Evolutionary conservation across 2,113 vertebrate species (phyloP).

Genomic region (Crotalus viridis): DNA sequence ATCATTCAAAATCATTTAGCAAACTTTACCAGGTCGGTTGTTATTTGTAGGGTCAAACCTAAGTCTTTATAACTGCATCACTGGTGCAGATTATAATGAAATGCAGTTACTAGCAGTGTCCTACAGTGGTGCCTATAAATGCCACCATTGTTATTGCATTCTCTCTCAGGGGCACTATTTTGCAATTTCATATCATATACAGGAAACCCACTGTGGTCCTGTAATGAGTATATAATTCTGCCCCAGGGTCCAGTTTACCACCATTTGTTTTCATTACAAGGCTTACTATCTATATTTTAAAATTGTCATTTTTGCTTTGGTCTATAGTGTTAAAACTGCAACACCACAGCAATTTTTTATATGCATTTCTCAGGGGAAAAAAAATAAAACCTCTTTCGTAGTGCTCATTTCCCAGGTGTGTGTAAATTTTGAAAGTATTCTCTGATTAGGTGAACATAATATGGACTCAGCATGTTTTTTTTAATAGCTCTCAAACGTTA

Average conservation of each 20-base stretch:
- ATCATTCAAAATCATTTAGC: neutral
- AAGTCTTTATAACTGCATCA: neutral
- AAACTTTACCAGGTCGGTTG: neutral
- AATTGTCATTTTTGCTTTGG: neutral
- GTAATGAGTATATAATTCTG: constrained; percentile 29
- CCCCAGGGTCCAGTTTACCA: constrained; percentile 32
- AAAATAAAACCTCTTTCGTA: constrained; percentile 29
- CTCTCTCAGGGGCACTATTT: constrained; percentile 36
- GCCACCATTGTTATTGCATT: neutral
- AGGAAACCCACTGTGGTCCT: constrained; percentile 37
- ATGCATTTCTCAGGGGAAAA: constrained; percentile 6
- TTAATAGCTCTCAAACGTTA: neutral
- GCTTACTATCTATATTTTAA: neutral
- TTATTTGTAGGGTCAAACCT: neutral
- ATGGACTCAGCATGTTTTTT: constrained; percentile 16
- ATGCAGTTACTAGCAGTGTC: constrained; percentile 4
- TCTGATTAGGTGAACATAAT: neutral
- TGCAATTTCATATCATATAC: neutral
- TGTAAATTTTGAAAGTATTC: constrained; percentile 32
- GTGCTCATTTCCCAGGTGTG: constrained; percentile 5
- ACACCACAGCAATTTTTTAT: neutral
- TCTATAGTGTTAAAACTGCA: neutral
- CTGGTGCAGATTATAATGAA: neutral
- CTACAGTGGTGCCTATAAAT: constrained; percentile 1
- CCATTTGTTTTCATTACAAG: constrained; percentile 41